Percentiles rank a stretch among this genome's conserved stretches.
Conservation (phyloP, 2,113 vertebrate species). For the Sander lucioperca region DNA sequence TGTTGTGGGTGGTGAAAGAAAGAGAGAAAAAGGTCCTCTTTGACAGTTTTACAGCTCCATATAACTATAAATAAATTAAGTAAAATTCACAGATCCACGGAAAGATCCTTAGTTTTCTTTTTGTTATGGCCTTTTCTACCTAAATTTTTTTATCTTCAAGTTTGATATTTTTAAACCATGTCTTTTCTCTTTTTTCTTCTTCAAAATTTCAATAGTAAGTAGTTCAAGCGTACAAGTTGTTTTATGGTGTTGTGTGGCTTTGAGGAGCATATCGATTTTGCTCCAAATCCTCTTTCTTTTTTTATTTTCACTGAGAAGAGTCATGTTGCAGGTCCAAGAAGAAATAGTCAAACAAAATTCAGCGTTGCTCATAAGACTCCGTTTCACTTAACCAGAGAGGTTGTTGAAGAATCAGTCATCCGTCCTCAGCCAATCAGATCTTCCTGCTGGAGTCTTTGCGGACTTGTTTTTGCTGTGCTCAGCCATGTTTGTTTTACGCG, state of each 20-base stretch:
- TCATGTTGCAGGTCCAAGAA: slow-evolving; percentile 36
- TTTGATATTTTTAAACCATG: slow-evolving; percentile 53
- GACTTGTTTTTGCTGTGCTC: slow-evolving; percentile 68
- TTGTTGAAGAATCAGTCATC: slow-evolving; percentile 45
- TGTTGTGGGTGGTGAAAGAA: slow-evolving; percentile 9
- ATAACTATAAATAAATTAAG: slow-evolving; percentile 44
- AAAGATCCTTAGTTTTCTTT: slow-evolving; percentile 77
- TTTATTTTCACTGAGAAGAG: slow-evolving; percentile 59
- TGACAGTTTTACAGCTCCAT: slow-evolving; percentile 50
- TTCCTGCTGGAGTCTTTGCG: slow-evolving; percentile 9
- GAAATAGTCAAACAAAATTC: slow-evolving; percentile 21
- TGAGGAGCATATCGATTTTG: slow-evolving; percentile 13
- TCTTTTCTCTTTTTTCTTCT: background rate
- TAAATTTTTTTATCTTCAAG: slow-evolving; percentile 69
- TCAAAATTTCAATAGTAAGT: slow-evolving; percentile 41
- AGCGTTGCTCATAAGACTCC: slow-evolving; percentile 1
- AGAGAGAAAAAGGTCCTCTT: slow-evolving; percentile 63
- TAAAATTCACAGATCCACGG: slow-evolving; percentile 72
- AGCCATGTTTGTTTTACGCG: slow-evolving; percentile 10
- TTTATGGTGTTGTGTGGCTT: slow-evolving; percentile 75
- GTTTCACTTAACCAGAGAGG: slow-evolving; percentile 40
- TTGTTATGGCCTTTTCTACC: slow-evolving; percentile 85
- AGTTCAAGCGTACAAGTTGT: slow-evolving; percentile 78
- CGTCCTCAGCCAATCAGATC: slow-evolving; percentile 37
- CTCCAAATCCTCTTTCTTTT: slow-evolving; percentile 36